phyloP scores from a whole-genome alignment of 2,888 invertebrate genomes.

The Pantelozetes paolii region DNA sequence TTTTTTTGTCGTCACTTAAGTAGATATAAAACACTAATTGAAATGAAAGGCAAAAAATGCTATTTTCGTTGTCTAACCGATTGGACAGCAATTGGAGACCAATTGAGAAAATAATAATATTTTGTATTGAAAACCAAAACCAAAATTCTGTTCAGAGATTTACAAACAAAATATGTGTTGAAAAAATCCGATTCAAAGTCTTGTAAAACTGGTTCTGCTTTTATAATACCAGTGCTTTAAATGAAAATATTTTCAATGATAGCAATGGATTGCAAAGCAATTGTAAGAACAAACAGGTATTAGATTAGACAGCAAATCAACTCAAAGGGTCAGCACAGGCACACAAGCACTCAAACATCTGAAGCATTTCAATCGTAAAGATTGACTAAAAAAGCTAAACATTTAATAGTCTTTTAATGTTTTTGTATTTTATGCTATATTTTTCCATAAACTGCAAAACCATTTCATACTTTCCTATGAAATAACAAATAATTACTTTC shows the following conservation, averaged over 20 bases:
- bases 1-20: not conserved
- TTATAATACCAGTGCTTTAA: not conserved
- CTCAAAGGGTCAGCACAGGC: conserved; percentile 6
- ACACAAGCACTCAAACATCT: not conserved
- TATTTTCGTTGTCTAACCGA: not conserved
- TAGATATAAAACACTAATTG: not conserved
- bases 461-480: too few species aligned
- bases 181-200: not conserved
- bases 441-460: not conserved
- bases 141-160: not conserved
- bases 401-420: conserved; percentile 14
- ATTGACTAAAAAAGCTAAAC: not conserved
- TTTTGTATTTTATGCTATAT: not conserved
- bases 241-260: not conserved
- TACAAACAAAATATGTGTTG: not conserved
- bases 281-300: conserved; percentile 9
- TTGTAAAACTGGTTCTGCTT: not conserved
- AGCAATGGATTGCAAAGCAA: not conserved
- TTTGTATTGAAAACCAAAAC: too few species aligned
- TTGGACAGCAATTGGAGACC: not conserved
- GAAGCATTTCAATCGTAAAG: not conserved
- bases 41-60: conserved; percentile 3
- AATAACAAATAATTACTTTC: conserved; percentile 6
- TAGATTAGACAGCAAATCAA: conserved; percentile 22
- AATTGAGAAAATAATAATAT: too few species aligned